Evolutionary conservation across 2,888 invertebrate genomes (phyloP), one percentile per base, ranked within the genome.

Genomic region (Heliconius charithonia): DNA sequence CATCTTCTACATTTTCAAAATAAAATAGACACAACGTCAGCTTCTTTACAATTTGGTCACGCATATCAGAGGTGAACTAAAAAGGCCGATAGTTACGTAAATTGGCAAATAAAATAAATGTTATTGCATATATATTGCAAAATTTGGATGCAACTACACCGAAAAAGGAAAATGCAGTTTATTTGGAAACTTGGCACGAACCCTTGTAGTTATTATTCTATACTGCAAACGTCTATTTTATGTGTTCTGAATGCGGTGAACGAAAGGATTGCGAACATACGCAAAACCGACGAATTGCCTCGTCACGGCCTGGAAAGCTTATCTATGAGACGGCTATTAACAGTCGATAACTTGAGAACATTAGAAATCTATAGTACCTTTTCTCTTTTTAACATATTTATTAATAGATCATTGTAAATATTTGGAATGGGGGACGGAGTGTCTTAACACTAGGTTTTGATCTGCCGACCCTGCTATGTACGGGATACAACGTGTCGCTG

Each of bases 191-290:
- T 79, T 72, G 67, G 81, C 84, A 83, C 83, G 83, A 81, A 82
- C 73, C 69, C 69, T 56, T 62, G 51, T 81, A 77, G 76, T 86
- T 85, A 81, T 85, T 85, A 87, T 85, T 86, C 86, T 70, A 84
- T 82, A 81, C 80, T 80, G 82, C 81, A 83, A 82, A 81, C 76
- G 78, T 66, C 75, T 56, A n/a, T 72, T 0, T 0, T 22, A 75
- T 81, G 71, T 77, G 80, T 16, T 75, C 45, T 56, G 81, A 81
- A 82, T 81, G 56, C 75, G 79, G 62, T 77, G 80, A 75, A 76
- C 77, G 78, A 79, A 81, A 81, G 81, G 79, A 71, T 75, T 80
- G 78, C 78, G 75, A 83, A 81, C 82, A 81, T 83, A 84, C 83
- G 85, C 85, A 86, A 82, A 82, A 70, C 74, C 32, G 69, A 63